phyloP scores from a whole-genome alignment of 2,113 vertebrate genomes.

The Apteryx owenii region DNA sequence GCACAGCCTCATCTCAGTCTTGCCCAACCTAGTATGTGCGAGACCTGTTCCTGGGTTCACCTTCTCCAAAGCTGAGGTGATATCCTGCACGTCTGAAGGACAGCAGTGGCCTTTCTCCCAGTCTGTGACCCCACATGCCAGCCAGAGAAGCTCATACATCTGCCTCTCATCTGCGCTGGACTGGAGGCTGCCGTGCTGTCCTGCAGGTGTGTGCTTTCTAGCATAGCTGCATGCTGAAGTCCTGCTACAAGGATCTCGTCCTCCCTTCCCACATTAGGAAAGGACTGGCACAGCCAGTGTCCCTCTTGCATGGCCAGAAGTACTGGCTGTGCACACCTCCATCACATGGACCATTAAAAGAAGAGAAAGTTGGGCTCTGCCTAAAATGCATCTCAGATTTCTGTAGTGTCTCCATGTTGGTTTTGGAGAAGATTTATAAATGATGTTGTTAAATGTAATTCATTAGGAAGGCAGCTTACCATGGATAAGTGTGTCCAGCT shows the following conservation, averaged over 20 bases:
- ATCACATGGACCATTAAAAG: background rate
- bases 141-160: background rate
- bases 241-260: background rate
- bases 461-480: conserved; percentile 29
- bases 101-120: background rate
- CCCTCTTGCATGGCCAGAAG: background rate
- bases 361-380: background rate
- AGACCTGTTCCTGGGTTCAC: background rate
- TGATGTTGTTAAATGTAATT: conserved; percentile 17
- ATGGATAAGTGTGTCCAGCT: conserved; percentile 22
- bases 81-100: background rate
- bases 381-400: background rate
- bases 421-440: background rate
- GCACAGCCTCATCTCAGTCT: background rate
- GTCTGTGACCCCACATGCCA: background rate
- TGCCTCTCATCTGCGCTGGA: background rate
- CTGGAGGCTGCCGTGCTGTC: background rate
- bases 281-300: background rate
- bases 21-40: background rate
- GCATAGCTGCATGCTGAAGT: background rate
- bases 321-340: background rate
- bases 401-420: background rate
- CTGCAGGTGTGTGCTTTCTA: background rate
- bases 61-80: background rate
- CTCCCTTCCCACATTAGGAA: background rate